phyloP scores from a whole-genome alignment of 1,140 invertebrate species.

The Drosophila repleta region DNA sequence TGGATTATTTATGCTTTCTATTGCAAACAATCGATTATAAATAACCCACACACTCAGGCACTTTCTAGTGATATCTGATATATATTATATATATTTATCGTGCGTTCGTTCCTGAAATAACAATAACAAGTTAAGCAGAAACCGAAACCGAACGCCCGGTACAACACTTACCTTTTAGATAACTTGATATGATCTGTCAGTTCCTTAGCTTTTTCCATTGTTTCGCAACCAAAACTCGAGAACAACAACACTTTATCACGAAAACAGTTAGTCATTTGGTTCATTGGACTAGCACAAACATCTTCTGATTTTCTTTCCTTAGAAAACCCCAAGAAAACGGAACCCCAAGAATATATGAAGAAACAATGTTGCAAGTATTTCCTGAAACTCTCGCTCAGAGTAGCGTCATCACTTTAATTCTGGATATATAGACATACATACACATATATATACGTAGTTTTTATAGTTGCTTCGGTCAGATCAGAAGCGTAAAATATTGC shows the following conservation, averaged over 20 bases:
- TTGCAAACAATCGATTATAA: neutral
- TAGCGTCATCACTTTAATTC: neutral
- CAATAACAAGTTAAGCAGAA: neutral
- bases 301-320: neutral
- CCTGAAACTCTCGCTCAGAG: conserved; percentile 12
- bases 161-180: neutral
- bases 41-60: neutral
- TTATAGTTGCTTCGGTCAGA: conserved; percentile 11
- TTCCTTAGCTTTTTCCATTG: neutral
- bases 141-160: neutral
- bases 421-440: neutral
- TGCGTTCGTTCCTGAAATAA: neutral
- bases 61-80: neutral
- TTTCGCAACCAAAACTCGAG: conserved; percentile 7
- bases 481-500: conserved; percentile 17
- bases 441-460: neutral
- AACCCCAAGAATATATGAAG: neutral
- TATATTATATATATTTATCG: neutral
- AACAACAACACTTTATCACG: conserved; percentile 1
- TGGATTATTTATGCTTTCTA: neutral
- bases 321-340: neutral
- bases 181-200: neutral
- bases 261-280: conserved; percentile 26
- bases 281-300: conserved; percentile 7
- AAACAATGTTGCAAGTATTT: neutral